Evolutionary conservation across 1,140 invertebrate species (phyloP), one percentile per base, ranked within the genome.

Genomic region (Pogonomyrmex californicus): DNA sequence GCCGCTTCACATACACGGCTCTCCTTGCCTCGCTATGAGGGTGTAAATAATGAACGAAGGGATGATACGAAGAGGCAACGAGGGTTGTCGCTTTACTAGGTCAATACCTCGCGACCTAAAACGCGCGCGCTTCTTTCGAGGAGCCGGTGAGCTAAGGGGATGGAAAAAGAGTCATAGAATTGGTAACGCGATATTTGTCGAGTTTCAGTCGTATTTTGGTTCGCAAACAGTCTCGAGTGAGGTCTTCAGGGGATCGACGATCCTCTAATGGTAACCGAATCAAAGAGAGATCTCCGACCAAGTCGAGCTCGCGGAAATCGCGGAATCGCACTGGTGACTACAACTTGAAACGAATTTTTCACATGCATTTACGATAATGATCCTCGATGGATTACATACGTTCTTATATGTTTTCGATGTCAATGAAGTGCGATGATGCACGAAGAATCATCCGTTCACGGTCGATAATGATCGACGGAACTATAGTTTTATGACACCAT

Each of bases 21-120:
- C 75, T 65, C 14, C 68, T 78, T 47, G 83, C 71, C 65, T 77
- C 89, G 79, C 83, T 86, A 81, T 71, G 89, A 92, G 92, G 92
- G 92, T 91, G 91, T 93, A 92, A 93, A 93, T 93, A 93, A 93
- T 93, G 92, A 93, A 93, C 91, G 92, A 90, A 93, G 92, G 92
- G 90, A 92, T 90, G 91, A 92, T 91, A 87, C 87, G 68, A 86
- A 83, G 41, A 81, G 63, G 63, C 76, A 58, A 78, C 83, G 86
- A 86, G 92, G 92, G 92, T 75, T 56, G 51, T 87, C 76, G 83
- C 44, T 79, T 93, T 88, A 93, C 70, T 93, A 90, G 92, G 92
- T 93, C 92, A 93, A 93, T 92, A 92, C 88, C 90, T 92, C 89
- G 86, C 88, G 87, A 90, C 87, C 86, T 86, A 88, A 63, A 88